Conservation (phyloP, 2,888 invertebrate species). For the Timandra comae region DNA sequence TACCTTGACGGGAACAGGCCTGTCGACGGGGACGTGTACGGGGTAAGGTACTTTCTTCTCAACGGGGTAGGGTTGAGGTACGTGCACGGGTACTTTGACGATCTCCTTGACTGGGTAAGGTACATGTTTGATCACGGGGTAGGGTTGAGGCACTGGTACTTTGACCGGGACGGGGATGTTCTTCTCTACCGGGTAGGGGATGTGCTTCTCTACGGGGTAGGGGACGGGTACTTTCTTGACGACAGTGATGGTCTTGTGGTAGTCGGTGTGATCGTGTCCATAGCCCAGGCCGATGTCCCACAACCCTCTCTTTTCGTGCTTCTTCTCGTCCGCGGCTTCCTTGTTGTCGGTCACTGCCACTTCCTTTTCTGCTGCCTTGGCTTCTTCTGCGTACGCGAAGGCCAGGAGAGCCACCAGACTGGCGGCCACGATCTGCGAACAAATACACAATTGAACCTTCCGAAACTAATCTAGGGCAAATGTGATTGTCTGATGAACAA, state of each 20-base stretch:
- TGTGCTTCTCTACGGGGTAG: constrained; percentile 83
- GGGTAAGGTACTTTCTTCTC: constrained; percentile 77
- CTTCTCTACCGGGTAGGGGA: constrained; percentile 82
- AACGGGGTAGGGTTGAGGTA: constrained; percentile 83
- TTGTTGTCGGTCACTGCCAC: constrained; percentile 75
- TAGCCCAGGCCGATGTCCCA: constrained; percentile 74
- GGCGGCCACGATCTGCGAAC: constrained; percentile 73
- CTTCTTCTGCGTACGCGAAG: constrained; percentile 76
- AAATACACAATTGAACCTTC: constrained; percentile 21
- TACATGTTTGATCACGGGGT: constrained; percentile 80
- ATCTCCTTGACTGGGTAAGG: constrained; percentile 81
- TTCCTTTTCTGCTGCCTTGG: constrained; percentile 75
- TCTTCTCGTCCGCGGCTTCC: constrained; percentile 78
- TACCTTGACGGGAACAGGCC: constrained; percentile 70
- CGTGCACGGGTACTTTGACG: constrained; percentile 78
- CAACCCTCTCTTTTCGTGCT: constrained; percentile 86
- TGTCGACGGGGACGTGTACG: constrained; percentile 71
- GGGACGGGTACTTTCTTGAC: constrained; percentile 84
- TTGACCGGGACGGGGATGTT: constrained; percentile 78
- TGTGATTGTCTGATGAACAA: constrained; percentile 27
- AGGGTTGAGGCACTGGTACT: constrained; percentile 82
- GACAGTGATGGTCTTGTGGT: constrained; percentile 82
- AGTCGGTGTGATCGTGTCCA: constrained; percentile 69
- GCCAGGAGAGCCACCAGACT: constrained; percentile 80
- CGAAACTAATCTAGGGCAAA: constrained; percentile 29